Percentiles rank a stretch among this genome's conserved stretches.
Evolutionary conservation across 2,888 invertebrate species (phyloP).

Genomic region (Pseudanteris insignis): DNA sequence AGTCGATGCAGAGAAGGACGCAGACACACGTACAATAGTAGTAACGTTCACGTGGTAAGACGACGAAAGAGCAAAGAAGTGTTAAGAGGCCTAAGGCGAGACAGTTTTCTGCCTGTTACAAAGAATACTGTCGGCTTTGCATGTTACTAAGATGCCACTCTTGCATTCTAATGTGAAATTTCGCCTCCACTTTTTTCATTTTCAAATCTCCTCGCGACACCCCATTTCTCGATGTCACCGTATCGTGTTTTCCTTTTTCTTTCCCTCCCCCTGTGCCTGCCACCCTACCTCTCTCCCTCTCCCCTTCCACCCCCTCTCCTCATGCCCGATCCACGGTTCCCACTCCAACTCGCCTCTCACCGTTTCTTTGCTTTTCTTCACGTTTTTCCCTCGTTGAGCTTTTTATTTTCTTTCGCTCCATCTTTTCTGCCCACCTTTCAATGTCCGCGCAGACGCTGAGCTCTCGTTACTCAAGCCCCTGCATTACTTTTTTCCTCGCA

Average conservation of each 20-base stretch:
- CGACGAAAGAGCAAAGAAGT: too few species aligned
- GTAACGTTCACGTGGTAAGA: too few species aligned
- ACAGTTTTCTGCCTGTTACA: conserved; percentile 56
- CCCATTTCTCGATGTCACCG: conserved; percentile 19
- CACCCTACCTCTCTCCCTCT: too few species aligned
- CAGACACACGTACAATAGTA: too few species aligned
- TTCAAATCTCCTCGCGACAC: conserved; percentile 38
- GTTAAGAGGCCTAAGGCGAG: conserved; percentile 46
- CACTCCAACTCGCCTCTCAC: not conserved
- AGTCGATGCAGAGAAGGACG: too few species aligned
- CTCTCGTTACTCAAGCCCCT: conserved; percentile 20
- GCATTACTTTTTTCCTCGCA: conserved; percentile 31
- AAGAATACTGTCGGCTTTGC: conserved; percentile 67
- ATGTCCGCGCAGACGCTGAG: conserved; percentile 18
- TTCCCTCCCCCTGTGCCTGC: conserved; percentile 13
- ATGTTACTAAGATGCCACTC: conserved; percentile 64
- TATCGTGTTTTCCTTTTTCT: conserved; percentile 24
- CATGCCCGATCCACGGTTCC: too few species aligned
- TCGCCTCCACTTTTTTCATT: conserved; percentile 34
- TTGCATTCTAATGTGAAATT: conserved; percentile 47
- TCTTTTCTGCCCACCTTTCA: not conserved
- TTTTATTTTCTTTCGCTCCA: conserved; percentile 10
- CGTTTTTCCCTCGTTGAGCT: not conserved
- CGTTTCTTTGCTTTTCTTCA: conserved; percentile 4
- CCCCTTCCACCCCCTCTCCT: too few species aligned